A percentile compares a stretch with the other conserved stretches of the same genome.
Evolutionary conservation across 1,140 invertebrate genomes (phyloP).

Genomic region (Acyrthosiphon pisum): DNA sequence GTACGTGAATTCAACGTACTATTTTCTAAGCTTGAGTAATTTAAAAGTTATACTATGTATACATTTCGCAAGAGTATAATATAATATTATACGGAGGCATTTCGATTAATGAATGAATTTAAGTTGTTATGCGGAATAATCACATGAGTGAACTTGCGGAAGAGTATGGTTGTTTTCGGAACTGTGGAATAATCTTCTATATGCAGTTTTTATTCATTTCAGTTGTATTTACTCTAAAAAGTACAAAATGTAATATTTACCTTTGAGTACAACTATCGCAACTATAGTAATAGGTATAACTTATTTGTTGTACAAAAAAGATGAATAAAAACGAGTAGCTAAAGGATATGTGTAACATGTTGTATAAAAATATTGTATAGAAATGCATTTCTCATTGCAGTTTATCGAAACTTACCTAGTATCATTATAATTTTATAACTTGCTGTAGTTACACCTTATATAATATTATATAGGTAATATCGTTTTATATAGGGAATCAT

Average conservation of each 20-base stretch:
- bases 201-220: not conserved
- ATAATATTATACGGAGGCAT: not conserved
- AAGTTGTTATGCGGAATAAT: not conserved
- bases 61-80: not conserved
- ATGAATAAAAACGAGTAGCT: not conserved
- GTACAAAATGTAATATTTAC: not conserved
- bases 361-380: no score
- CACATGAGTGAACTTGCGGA: not conserved
- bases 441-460: not conserved
- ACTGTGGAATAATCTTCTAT: not conserved
- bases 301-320: not conserved
- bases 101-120: not conserved
- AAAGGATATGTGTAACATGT: not conserved
- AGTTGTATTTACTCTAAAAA: not conserved
- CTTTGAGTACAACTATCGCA: not conserved
- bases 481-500: no score
- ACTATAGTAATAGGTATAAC: not conserved
- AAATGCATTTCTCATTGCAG: not conserved
- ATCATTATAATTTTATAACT: not conserved
- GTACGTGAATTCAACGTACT: not conserved
- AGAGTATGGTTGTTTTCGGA: not conserved
- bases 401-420: not conserved
- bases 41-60: not conserved
- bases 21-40: not conserved
- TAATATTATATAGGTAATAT: no score